Percentiles rank a stretch among this genome's conserved stretches.
These are phyloP conservation scores for Glaucopsyche alexis DNA, from an alignment of 2,888 invertebrate species.

Conservation along the genomic window DNA sequence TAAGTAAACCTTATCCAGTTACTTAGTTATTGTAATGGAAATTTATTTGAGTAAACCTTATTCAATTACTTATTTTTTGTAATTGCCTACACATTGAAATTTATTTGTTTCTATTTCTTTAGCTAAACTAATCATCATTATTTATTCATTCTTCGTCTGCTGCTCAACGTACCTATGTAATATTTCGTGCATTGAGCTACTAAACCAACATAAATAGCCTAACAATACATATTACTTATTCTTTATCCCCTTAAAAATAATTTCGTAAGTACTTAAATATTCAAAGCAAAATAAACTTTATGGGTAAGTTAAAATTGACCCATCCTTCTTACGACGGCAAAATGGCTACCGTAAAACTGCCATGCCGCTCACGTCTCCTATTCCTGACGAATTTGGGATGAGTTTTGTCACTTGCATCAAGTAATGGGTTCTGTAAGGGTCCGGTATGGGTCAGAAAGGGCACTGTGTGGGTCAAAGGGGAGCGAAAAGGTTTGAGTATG, in stretches of 20 bases:
- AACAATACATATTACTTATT: too few relatives aligned
- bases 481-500: neutral
- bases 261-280: neutral
- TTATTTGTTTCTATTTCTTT: too few relatives aligned
- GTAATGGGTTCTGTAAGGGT: neutral
- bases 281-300: neutral
- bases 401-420: constrained; percentile 14
- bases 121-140: too few relatives aligned
- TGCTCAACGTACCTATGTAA: neutral
- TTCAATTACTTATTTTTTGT: too few relatives aligned
- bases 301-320: neutral
- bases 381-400: constrained; percentile 9
- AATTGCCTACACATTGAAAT: too few relatives aligned
- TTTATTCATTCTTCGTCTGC: too few relatives aligned
- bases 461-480: neutral
- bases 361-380: neutral
- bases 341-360: constrained; percentile 6
- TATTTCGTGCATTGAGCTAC: too few relatives aligned
- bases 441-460: neutral
- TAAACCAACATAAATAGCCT: too few relatives aligned
- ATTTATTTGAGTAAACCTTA: too few relatives aligned
- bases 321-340: neutral
- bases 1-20: too few relatives aligned
- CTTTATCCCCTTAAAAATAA: neutral
- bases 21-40: too few relatives aligned